Evolutionary conservation across 1,140 invertebrate species (phyloP), one percentile per base, ranked within the genome.

Genomic region (Nasonia vitripennis): DNA sequence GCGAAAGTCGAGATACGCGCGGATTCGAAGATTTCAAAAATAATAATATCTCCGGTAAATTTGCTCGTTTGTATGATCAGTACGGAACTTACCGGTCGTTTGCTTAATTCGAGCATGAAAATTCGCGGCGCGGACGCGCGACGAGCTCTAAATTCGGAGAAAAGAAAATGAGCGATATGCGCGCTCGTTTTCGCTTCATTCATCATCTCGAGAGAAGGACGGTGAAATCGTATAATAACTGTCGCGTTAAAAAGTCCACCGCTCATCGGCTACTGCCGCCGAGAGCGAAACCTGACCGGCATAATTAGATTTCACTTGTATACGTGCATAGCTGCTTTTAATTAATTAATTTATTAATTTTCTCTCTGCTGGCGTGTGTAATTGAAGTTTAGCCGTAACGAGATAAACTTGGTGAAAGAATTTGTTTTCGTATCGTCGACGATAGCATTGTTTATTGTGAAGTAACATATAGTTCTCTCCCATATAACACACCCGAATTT

Each of bases 51-150:
- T 62, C 55, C 17, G 0, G 6, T 1, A 71, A 71, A 71, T 71
- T 71, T 10, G 68, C n/a, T 71, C 68, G 31, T 71, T 71, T 31
- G 68, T 23, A 71, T 17, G 68, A 34, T 7, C 5, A 11, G 23
- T n/a, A n/a, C 34, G 27, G 27, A 71, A 31, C 70, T 1, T 23
- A 27, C 0, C 4, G 6, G 10, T 71, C 68, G 10, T 74, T 74
- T 74, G 68, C 70, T 81, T 55, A 74, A 74, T 81, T 73, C 70
- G 3, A 23, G 3, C 45, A 37, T 55, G 70, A 74, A 81, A 74
- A 81, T 74, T 74, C 45, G 23, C 12, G 14, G n/a, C n/a, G 9
- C 27, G 5, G 45, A 23, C 51, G 12, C 68, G 23, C 20, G 3
- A 37, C 20, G 37, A n/a, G 0, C 14, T 51, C 20, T 7, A 17